phyloP scores from a whole-genome alignment of 2,113 vertebrate genomes.

The Perca flavescens region DNA sequence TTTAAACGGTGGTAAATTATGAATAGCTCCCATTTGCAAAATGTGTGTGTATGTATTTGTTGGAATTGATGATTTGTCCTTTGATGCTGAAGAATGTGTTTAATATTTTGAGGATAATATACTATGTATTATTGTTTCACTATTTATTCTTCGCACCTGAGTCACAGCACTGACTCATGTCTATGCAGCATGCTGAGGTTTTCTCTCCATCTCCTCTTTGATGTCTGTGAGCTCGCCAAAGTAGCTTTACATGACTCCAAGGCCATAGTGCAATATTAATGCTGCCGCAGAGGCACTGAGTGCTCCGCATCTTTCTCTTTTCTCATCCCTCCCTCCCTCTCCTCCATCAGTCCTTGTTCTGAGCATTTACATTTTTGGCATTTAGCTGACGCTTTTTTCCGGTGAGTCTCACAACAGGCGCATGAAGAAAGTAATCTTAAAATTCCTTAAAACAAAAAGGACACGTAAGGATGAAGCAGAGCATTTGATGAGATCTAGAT shows the following conservation, averaged over 20 bases:
- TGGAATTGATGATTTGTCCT: neutral
- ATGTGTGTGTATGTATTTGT: too few species aligned
- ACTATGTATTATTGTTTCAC: neutral
- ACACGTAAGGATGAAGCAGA: neutral
- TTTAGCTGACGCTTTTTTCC: neutral
- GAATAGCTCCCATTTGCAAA: neutral
- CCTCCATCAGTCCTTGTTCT: neutral
- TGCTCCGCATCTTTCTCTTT: constrained; percentile 44
- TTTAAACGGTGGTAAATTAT: neutral
- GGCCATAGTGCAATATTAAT: constrained; percentile 79
- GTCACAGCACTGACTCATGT: constrained; percentile 37
- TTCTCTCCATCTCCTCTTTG: constrained; percentile 47
- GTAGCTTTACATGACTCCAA: constrained; percentile 69
- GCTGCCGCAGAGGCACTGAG: constrained; percentile 63
- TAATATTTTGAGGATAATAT: neutral
- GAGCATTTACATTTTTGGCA: constrained; percentile 11
- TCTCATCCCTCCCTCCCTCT: neutral
- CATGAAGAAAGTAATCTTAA: neutral
- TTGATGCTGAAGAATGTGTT: neutral
- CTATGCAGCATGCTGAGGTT: constrained; percentile 35
- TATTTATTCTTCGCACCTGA: constrained; percentile 7
- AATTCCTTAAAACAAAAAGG: neutral
- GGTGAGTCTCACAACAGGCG: neutral
- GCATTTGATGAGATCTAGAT: neutral
- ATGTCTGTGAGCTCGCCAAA: constrained; percentile 55